phyloP scores from a whole-genome alignment of 2,113 vertebrate genomes.

The Todiramphus chloris region DNA sequence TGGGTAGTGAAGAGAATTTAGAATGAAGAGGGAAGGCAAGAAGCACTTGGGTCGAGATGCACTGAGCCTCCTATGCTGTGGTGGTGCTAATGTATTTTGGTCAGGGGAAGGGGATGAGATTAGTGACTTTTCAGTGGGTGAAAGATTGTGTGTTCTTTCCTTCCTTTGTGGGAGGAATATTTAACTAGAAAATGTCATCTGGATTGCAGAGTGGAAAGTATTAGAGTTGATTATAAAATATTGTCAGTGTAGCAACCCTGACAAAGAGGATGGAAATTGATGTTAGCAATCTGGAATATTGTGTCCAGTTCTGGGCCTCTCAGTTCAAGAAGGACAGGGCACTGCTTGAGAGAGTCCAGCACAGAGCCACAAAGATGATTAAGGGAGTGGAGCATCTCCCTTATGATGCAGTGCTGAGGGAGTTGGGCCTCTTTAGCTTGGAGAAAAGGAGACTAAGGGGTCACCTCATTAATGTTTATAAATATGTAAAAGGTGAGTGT shows the following conservation, averaged over 20 bases:
- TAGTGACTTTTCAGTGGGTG: background rate
- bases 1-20: background rate
- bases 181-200: background rate
- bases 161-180: background rate
- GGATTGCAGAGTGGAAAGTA: background rate
- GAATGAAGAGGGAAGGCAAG: background rate
- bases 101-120: background rate
- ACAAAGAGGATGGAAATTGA: background rate
- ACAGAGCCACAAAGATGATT: too few species aligned
- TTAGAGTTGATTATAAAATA: background rate
- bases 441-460: too few species aligned
- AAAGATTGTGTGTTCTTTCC: background rate
- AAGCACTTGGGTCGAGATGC: background rate
- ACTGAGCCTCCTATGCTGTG: background rate
- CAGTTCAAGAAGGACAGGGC: too few species aligned
- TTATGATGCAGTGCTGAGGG: too few species aligned
- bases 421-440: too few species aligned
- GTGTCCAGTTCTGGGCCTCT: too few species aligned
- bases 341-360: too few species aligned
- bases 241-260: background rate
- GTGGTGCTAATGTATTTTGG: background rate
- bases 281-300: background rate
- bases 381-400: too few species aligned
- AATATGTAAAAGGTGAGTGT: too few species aligned
- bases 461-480: too few species aligned